Evolutionary conservation across 1,140 invertebrate genomes (phyloP).

Genomic region (Orius insidiosus): DNA sequence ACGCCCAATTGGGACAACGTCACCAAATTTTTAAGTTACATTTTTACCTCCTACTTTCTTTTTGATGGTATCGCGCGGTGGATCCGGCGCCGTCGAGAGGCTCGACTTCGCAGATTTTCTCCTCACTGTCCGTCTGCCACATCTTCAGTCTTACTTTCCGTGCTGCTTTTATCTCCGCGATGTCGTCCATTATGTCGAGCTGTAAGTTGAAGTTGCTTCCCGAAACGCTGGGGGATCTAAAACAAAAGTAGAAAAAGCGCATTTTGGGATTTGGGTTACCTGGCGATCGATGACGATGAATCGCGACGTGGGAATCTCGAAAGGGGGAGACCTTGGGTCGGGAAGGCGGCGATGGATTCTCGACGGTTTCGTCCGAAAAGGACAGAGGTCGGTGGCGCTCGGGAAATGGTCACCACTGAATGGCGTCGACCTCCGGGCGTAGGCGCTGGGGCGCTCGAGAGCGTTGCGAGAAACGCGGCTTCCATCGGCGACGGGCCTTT

Average conservation of each 20-base stretch:
- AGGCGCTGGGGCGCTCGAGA: conserved; percentile 48
- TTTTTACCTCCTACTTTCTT: conserved; percentile 9
- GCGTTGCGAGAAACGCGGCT: conserved; percentile 58
- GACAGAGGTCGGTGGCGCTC: conserved; percentile 40
- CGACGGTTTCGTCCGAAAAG: conserved; percentile 55
- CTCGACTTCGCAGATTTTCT: conserved; percentile 63
- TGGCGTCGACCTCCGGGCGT: conserved; percentile 55
- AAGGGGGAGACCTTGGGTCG: conserved; percentile 21
- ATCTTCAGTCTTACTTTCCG: conserved; percentile 63
- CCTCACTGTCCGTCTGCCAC: conserved; percentile 54
- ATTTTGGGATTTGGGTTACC: background rate
- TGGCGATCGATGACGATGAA: conserved; percentile 16
- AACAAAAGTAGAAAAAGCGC: background rate
- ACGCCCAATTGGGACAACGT: background rate
- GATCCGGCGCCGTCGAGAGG: conserved; percentile 41
- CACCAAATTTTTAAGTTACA: conserved; percentile 4
- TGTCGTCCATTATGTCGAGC: conserved; percentile 72
- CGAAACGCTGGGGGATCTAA: conserved; percentile 42
- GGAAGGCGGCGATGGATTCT: conserved; percentile 60
- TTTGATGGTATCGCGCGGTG: conserved; percentile 16
- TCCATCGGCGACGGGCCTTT: conserved; percentile 43
- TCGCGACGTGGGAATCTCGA: conserved; percentile 17
- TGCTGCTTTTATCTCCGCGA: conserved; percentile 44
- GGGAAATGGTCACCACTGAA: conserved; percentile 66
- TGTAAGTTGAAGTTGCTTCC: conserved; percentile 66